Evolutionary conservation across 2,888 invertebrate species (phyloP).

Genomic region (Pristionchus exspectatus): DNA sequence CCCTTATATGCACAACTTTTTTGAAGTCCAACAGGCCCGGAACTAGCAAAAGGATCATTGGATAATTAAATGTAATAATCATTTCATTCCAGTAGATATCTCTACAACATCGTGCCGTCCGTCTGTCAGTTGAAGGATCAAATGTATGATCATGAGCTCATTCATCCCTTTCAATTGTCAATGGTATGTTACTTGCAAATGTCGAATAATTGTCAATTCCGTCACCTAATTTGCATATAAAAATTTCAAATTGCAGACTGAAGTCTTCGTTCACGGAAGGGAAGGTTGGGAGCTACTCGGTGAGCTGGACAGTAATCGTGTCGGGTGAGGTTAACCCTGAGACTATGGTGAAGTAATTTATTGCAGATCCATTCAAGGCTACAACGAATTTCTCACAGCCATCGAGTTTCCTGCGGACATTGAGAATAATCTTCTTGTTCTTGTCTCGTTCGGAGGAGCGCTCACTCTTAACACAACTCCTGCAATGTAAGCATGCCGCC

Average conservation of each 20-base stretch:
- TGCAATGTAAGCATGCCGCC: neutral
- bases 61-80: no score
- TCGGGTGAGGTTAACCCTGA: neutral
- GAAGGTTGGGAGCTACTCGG: neutral
- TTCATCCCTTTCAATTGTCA: neutral
- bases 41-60: no score
- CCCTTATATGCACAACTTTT: no score
- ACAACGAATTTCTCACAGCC: neutral
- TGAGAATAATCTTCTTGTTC: neutral
- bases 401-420: neutral
- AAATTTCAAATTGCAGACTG: neutral
- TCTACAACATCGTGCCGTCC: neutral
- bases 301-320: neutral
- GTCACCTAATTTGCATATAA: no score
- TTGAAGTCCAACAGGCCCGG: no score
- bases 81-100: neutral
- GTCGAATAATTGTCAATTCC: neutral
- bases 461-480: neutral
- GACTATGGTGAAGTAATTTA: neutral
- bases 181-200: neutral
- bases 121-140: constrained; percentile 14
- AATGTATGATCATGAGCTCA: neutral
- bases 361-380: neutral
- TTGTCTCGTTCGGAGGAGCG: neutral
- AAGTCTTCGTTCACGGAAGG: neutral